A percentile compares a stretch with the other conserved stretches of the same genome.
Evolutionary conservation across 2,113 vertebrate genomes (phyloP).

Genomic region (Passer domesticus): DNA sequence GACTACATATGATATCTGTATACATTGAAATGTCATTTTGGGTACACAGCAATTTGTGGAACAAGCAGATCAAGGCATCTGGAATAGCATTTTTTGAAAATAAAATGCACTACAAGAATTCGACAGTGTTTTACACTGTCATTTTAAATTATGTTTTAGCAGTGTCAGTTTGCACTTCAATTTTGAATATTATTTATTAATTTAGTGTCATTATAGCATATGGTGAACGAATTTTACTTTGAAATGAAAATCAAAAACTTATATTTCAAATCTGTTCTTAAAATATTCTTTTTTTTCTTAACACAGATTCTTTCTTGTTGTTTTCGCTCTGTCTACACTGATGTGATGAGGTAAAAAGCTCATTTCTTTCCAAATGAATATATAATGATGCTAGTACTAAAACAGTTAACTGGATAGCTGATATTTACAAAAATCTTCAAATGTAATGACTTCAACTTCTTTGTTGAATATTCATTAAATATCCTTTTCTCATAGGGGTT

Average conservation of each 20-base stretch:
- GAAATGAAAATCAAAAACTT: not conserved
- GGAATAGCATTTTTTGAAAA: not conserved
- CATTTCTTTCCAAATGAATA: slow-evolving; percentile 59
- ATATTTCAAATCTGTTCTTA: not conserved
- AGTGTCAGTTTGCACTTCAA: not conserved
- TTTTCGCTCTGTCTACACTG: not conserved
- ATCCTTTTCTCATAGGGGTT: slow-evolving; percentile 61
- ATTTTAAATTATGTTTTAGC: slow-evolving; percentile 27
- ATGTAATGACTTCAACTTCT: slow-evolving; percentile 65
- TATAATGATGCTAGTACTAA: slow-evolving; percentile 46
- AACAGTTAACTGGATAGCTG: slow-evolving; percentile 66
- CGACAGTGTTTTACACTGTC: not conserved
- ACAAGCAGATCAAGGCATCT: slow-evolving; percentile 27
- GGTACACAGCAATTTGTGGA: slow-evolving; percentile 15
- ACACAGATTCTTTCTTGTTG: not conserved
- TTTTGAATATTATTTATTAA: slow-evolving; percentile 43
- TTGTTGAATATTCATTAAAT: slow-evolving; percentile 83
- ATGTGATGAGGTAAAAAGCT: not conserved
- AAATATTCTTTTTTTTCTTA: not conserved
- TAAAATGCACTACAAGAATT: not conserved
- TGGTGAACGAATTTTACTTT: not conserved
- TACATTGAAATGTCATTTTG: slow-evolving; percentile 16
- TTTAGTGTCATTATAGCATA: not conserved
- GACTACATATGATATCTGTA: not conserved
- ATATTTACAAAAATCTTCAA: slow-evolving; percentile 74